Evolutionary conservation across 2,797 vertebrate genomes (phyloP).

Genomic region (Falco rusticolus): DNA sequence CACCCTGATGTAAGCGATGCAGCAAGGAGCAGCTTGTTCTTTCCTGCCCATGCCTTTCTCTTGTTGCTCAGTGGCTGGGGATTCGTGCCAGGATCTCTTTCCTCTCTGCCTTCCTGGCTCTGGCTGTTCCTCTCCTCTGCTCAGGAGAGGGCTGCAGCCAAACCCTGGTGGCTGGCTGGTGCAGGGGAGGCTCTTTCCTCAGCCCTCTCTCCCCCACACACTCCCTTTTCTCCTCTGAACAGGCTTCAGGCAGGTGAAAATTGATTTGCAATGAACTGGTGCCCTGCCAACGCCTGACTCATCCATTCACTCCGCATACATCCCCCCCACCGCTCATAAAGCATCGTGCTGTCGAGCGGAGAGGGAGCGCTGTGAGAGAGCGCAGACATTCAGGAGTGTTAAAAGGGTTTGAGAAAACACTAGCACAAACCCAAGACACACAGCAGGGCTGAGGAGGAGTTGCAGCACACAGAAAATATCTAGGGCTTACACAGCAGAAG

Average conservation of each 20-base stretch:
- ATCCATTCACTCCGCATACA: not conserved
- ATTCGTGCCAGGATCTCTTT: not conserved
- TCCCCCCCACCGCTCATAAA: not conserved
- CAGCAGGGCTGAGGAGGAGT: not conserved
- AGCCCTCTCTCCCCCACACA: rapidly evolving
- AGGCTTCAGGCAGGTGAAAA: conserved; percentile 50
- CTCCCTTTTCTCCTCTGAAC: not conserved
- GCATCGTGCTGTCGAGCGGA: rapidly evolving
- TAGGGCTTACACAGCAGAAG: not conserved
- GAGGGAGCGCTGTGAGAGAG: not conserved
- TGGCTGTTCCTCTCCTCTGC: not conserved
- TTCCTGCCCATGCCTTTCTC: not conserved
- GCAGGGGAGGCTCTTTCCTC: not conserved
- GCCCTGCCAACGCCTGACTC: conserved; percentile 48
- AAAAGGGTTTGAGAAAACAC: not conserved
- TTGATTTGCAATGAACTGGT: conserved; percentile 39
- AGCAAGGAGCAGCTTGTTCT: not conserved
- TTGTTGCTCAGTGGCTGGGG: not conserved
- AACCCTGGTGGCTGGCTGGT: not conserved
- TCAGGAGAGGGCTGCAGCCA: not conserved
- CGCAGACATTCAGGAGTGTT: not conserved
- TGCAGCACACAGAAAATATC: not conserved
- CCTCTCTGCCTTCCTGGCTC: not conserved
- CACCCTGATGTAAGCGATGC: rapidly evolving
- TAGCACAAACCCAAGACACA: rapidly evolving